Percentiles rank a stretch among this genome's conserved stretches.
These are phyloP conservation scores for Polyommatus icarus DNA, from an alignment of 2,888 invertebrate species.

Conservation along the genomic window DNA sequence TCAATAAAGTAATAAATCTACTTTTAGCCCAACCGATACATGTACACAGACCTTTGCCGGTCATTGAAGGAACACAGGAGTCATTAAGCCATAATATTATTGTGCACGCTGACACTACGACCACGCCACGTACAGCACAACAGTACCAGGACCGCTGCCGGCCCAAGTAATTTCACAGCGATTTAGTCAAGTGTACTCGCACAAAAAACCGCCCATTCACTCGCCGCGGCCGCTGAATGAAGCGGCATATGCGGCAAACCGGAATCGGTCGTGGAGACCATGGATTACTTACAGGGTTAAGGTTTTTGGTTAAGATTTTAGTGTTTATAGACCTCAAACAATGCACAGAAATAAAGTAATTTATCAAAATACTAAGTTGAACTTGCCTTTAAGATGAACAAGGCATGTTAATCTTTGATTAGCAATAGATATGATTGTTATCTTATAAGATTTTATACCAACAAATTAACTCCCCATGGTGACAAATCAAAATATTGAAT, in stretches of 20 bases:
- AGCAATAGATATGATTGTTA: too few species aligned
- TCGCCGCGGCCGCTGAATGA: slow-evolving; percentile 43
- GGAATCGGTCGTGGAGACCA: slow-evolving; percentile 8
- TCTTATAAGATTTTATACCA: too few species aligned
- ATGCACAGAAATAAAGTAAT: too few species aligned
- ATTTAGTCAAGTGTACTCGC: slow-evolving; percentile 74
- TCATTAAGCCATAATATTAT: background rate
- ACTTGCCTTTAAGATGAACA: too few species aligned
- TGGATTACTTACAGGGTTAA: background rate
- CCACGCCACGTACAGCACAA: slow-evolving; percentile 48
- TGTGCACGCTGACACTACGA: slow-evolving; percentile 44
- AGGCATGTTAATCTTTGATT: too few species aligned
- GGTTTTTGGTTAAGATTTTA: background rate
- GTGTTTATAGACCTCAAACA: background rate
- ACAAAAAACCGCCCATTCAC: slow-evolving; percentile 75
- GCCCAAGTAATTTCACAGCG: slow-evolving; percentile 75
- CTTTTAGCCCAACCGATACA: too few species aligned
- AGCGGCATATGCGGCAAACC: slow-evolving; percentile 30
- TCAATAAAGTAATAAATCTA: too few species aligned
- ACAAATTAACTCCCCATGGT: too few species aligned
- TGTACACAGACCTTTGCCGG: too few species aligned
- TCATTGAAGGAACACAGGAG: too few species aligned
- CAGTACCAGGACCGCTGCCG: slow-evolving; percentile 46
- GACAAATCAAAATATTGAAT: too few species aligned
- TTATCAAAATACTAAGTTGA: too few species aligned